Evolutionary conservation across 1,140 invertebrate species (phyloP).

Genomic region (Aphis craccivora): DNA sequence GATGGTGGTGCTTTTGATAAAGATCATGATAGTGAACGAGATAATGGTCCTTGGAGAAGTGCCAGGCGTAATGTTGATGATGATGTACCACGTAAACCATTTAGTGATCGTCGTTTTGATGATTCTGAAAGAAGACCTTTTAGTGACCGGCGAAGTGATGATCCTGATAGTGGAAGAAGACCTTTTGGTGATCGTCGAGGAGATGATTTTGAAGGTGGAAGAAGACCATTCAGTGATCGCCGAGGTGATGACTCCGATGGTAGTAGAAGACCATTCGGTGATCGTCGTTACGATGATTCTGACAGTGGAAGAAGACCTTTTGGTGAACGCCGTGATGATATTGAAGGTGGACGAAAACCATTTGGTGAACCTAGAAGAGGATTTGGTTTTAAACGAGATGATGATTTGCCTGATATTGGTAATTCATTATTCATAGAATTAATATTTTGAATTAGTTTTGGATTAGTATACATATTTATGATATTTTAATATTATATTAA

Average conservation of each 20-base stretch:
- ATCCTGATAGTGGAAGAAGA: constrained; percentile 38
- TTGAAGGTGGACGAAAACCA: constrained; percentile 23
- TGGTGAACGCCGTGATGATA: constrained; percentile 43
- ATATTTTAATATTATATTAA: background rate
- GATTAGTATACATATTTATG: background rate
- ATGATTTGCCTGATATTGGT: constrained; percentile 51
- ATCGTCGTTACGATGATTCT: constrained; percentile 34
- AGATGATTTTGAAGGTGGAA: constrained; percentile 24
- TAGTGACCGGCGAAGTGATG: background rate
- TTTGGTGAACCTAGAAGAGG: constrained; percentile 50
- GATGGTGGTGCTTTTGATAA: constrained; percentile 56
- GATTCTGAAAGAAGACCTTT: constrained; percentile 31
- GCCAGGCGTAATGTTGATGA: constrained; percentile 26
- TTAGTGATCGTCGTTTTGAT: constrained; percentile 39
- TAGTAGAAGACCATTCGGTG: constrained; percentile 41
- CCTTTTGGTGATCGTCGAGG: constrained; percentile 25
- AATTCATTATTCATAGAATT: background rate
- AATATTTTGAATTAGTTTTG: background rate
- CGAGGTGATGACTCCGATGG: constrained; percentile 23
- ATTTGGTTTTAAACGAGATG: constrained; percentile 54
- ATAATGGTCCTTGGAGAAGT: constrained; percentile 50
- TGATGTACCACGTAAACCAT: constrained; percentile 34
- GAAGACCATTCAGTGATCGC: constrained; percentile 38
- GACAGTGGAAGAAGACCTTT: constrained; percentile 45
- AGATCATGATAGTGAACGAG: constrained; percentile 46